Base-by-base conservation (phyloP, 2,113 vertebrate genomes). In the Zosterops borbonicus region DNA sequence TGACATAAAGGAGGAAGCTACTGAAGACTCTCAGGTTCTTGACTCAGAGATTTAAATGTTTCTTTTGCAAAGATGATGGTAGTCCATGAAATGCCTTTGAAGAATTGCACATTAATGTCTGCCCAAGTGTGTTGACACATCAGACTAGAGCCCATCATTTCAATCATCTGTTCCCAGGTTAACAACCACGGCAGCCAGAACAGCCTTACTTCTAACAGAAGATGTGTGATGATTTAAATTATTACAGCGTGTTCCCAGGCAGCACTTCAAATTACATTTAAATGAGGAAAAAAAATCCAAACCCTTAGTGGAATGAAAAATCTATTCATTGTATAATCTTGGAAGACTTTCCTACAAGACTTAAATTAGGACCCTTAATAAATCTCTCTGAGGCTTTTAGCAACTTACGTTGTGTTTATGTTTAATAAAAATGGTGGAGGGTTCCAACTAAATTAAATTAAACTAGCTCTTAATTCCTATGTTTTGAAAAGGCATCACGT, bases 361-460 rank as follows among this genome's bases (percentile, higher is more conserved):
- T 85, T 78, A 89, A 95, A 92, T 94, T 81, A 82, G 69, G 24
- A 83, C 58, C 46, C 62, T 87, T 96, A 95, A 91, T 8, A 4
- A 95, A 92, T 91, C 83, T 95, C 92, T 93, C 82, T 29, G 79
- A 97, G 88, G 85, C 77, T 92, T 95, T 90, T 93, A 96, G 88
- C 73, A 93, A 92, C 69, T 93, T 92, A 88, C 0, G 10, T 71
- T 81, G 60, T 93, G 93, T 94, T 96, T 96, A 93, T 82, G 56
- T 90, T 95, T 87, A 96, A 96, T 89, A 92, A 92, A 95, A 93
- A 88, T 58, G 46, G 90, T 81, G 35, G 62, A 83, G 21, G 41
- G 73, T 87, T 96, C 93, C 90, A 95, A 88, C 58, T 68, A 95
- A 96, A 95, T 90, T 89, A 88, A 96, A 92, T 96, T 92, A 95